Conservation (phyloP, 2,113 vertebrate genomes). For the Strigops habroptila region DNA sequence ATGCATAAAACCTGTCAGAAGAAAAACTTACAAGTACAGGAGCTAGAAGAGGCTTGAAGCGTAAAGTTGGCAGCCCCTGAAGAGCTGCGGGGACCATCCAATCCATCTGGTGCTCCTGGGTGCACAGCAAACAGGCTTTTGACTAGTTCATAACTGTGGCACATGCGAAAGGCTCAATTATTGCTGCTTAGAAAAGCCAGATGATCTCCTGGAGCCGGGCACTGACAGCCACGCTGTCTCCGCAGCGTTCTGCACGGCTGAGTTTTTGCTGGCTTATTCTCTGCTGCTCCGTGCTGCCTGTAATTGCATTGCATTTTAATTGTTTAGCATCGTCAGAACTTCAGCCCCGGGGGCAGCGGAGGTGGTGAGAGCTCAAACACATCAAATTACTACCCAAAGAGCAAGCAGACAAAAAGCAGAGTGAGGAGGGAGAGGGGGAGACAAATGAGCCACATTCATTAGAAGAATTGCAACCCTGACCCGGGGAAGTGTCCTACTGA, state of each 20-base stretch:
- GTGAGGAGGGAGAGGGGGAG: not conserved
- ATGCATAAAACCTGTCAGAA: not conserved
- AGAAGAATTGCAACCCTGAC: not conserved
- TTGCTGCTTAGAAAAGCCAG: conserved; percentile 21
- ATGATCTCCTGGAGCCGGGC: conserved; percentile 17
- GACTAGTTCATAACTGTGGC: not conserved
- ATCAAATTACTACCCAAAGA: conserved; percentile 40
- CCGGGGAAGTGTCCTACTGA: not conserved
- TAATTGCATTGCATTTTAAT: conserved; percentile 55
- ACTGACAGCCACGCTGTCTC: conserved; percentile 30
- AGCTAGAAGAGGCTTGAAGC: not conserved
- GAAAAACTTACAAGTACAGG: not conserved
- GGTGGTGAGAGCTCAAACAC: conserved; percentile 42
- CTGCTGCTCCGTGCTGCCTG: not conserved
- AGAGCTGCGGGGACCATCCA: not conserved
- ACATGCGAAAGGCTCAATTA: conserved; percentile 22
- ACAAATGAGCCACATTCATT: not conserved
- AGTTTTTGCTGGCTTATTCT: conserved; percentile 10
- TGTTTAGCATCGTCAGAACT: conserved; percentile 28
- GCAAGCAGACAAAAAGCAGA: conserved; percentile 14
- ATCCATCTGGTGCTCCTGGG: not conserved
- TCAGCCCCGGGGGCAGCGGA: not conserved
- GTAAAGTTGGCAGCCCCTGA: not conserved
- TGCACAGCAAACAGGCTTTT: conserved; percentile 4
- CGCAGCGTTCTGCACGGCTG: not conserved